Evolutionary conservation across 2,797 vertebrate species (phyloP), one percentile per base, ranked within the genome.

Genomic region (Liasis olivaceus): DNA sequence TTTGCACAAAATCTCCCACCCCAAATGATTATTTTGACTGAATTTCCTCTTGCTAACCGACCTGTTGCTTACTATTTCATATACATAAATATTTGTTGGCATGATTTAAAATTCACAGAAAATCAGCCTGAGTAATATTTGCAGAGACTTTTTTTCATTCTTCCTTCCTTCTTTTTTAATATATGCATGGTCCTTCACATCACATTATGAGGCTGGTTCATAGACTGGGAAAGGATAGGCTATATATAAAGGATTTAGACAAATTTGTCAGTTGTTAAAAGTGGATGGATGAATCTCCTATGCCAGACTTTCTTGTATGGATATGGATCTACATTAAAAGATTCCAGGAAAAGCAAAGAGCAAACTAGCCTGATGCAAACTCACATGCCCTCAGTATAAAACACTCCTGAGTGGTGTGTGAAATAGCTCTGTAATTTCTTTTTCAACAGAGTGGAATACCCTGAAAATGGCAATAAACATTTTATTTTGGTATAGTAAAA

Each of bases 161-260:
- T 5, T 51, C 7, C 47, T 89, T 62, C 47, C 51, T 47, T 36
- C 66, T 56, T 62, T n/a, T 12, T 64, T n/a, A 47, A 47, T 47
- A 60, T 14, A 86, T 72, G 85, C 87, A 66, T 91, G 69, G 86
- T 93, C 17, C 1, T 91, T 94, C 91, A 95, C 77, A 89, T 81
- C 86, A 91, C 81, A 59, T 31, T 28, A 63, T 17, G 62, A 47
- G 63, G 22, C 13, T 2, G 59, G 31, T 91, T 88, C 47, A 11
- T 14, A 90, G 62, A 12, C 36, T 22, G 5, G 8, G 77, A 81
- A 22, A 22, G 5, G 72, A 22, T 7, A 87, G 42, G 4, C 17
- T 54, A 64, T 56, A 58, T 12, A 56, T 66, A 58, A 93, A 54
- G 31, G 58, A 17, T 11, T 26, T 14, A 90, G 28, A 54, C 9